Base-by-base conservation (phyloP, 2,888 invertebrate genomes). In the Drosophila kanekoi region DNA sequence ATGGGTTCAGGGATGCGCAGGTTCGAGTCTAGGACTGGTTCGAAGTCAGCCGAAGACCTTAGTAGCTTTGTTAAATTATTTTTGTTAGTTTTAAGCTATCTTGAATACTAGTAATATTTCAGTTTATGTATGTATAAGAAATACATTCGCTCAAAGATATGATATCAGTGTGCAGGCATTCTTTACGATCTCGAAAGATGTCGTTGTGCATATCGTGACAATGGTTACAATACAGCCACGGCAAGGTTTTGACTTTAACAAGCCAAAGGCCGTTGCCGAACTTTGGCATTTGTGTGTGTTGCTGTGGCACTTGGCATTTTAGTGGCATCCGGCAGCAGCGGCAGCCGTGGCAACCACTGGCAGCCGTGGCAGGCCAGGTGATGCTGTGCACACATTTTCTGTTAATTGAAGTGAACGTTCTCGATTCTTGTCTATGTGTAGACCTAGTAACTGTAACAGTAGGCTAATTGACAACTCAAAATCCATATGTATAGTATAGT, bases 261-360 rank as follows among this genome's bases (percentile, higher is more conserved):
- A 76, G 76, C 61, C 67, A 75, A 66, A 66, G 66, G 66, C 66
- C 64, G 47, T 13, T 18, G 45, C 56, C 52, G 48, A 77, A 72
- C 79, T 79, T 77, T 79, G 79, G 52, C 79, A 79, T 79, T 79
- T 72, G 40, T 51, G 14, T 37, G 49, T 51, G 59, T 57, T 41
- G 10, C 41, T 47, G 45, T 77, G 76, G 61, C 83, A 76, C 80
- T 79, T 83, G 81, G 71, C 81, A 81, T 81, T 81, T 82, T n/a
- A 23, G 48, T 38, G 59, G 52, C 53, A 63, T 58, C 51, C 53
- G 47, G 47, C 58, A 47, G 44, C 8, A 11, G 41, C 41, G 6
- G 41, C 13, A 13, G 35, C 35, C 4, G 35, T 13, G 10, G 23
- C 23, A 28, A 2, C 23, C 23, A 8, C 8, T 35, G 10, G 28